Percentiles rank a stretch among this genome's conserved stretches.
These are phyloP conservation scores for Drosophila sordidula DNA, from an alignment of 2,888 invertebrate species.

Conservation along the genomic window DNA sequence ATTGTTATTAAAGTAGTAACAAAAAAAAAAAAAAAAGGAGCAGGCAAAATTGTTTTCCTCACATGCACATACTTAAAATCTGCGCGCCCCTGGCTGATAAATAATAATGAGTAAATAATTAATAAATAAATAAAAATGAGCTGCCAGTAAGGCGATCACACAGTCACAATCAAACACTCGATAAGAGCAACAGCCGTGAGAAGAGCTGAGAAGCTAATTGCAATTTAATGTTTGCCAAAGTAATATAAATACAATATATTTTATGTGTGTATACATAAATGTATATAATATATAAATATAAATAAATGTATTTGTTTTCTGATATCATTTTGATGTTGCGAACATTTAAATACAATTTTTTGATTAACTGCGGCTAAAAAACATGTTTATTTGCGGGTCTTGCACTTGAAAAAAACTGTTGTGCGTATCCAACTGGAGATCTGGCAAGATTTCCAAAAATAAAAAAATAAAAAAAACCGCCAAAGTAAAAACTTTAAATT, in stretches of 20 bases:
- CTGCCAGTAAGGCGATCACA: conserved; percentile 18
- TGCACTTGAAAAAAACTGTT: conserved; percentile 1
- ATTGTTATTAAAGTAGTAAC: conserved; percentile 35
- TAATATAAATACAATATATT: conserved; percentile 43
- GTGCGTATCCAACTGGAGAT: not conserved
- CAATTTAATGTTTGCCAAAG: conserved; percentile 71
- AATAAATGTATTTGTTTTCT: conserved; percentile 23
- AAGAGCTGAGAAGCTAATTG: conserved; percentile 63
- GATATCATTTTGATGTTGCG: conserved; percentile 31
- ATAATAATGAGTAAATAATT: conserved; percentile 58
- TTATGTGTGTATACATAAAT: conserved; percentile 9
- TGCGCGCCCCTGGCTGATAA: conserved; percentile 47
- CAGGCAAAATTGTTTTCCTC: conserved; percentile 34
- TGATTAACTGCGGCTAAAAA: conserved; percentile 38
- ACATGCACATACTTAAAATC: conserved; percentile 45
- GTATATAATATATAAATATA: conserved; percentile 4
- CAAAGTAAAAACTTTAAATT: not conserved
- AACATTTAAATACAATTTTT: conserved; percentile 42
- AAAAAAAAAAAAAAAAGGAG: conserved; percentile 34
- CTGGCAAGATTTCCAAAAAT: not conserved
- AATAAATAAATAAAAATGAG: conserved; percentile 66
- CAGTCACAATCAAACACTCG: conserved; percentile 4
- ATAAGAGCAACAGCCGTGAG: conserved; percentile 51
- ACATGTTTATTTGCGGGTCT: conserved; percentile 2
- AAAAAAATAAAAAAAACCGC: no score